Evolutionary conservation across 2,888 invertebrate genomes (phyloP).

Genomic region (Eupelmus urozonus): DNA sequence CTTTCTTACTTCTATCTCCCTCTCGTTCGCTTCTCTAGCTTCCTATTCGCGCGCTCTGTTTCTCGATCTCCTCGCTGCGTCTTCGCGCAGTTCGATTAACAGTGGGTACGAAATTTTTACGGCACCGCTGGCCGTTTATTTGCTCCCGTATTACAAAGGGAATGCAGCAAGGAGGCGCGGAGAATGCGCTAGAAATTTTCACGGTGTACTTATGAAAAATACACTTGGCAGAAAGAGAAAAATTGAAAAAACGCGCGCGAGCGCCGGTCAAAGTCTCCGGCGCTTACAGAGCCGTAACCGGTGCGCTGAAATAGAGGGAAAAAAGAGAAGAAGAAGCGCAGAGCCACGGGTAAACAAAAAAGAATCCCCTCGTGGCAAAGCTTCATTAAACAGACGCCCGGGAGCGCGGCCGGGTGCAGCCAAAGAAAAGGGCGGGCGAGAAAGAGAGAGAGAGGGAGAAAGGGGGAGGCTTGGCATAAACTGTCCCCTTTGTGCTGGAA

Average conservation of each 20-base stretch:
- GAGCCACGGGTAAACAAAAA: slow-evolving; percentile 55
- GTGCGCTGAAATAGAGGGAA: background rate
- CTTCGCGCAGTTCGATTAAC: background rate
- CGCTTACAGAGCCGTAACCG: background rate
- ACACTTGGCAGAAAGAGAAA: background rate
- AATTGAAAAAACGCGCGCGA: background rate
- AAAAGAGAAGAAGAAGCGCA: slow-evolving; percentile 2
- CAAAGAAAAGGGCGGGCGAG: slow-evolving; percentile 3
- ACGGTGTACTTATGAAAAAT: too few relatives aligned
- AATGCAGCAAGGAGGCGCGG: background rate
- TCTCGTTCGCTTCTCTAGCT: background rate
- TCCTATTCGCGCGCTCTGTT: background rate
- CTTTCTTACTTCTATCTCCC: slow-evolving; percentile 2
- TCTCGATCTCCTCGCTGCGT: background rate
- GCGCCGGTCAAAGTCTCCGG: background rate
- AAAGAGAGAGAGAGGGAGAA: slow-evolving; percentile 21
- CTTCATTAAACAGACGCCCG: slow-evolving; percentile 74
- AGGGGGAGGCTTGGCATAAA: slow-evolving; percentile 70
- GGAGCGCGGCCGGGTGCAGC: slow-evolving; percentile 37
- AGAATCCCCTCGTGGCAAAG: slow-evolving; percentile 55
- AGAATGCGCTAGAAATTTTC: background rate
- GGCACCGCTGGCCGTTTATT: background rate
- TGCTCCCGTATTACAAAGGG: background rate
- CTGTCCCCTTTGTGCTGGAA: slow-evolving; percentile 76
- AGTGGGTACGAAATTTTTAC: background rate